phyloP scores from a whole-genome alignment of 2,797 vertebrate species.

The Anguilla megastoma region DNA sequence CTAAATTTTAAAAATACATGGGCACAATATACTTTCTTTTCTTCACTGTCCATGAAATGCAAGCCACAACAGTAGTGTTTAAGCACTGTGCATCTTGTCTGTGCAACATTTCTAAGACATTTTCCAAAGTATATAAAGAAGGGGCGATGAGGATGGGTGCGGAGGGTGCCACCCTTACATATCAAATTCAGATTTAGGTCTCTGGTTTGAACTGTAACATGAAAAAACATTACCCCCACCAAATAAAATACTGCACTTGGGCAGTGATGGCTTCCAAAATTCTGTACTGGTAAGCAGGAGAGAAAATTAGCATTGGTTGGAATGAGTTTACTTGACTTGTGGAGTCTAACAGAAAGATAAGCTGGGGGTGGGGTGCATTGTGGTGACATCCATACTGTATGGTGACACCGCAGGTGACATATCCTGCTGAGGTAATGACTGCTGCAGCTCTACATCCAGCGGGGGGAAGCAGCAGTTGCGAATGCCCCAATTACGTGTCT shows the following conservation, averaged over 20 bases:
- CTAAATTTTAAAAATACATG: not conserved
- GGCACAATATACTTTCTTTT: not conserved
- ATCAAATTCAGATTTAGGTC: not conserved
- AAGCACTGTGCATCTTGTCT: too few species aligned
- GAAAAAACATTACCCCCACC: not conserved
- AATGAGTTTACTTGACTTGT: not conserved
- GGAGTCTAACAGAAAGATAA: not conserved
- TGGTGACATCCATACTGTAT: not conserved
- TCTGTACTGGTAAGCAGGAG: not conserved
- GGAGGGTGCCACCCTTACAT: not conserved
- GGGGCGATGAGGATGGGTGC: not conserved
- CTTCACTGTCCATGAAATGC: not conserved
- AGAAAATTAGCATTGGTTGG: not conserved
- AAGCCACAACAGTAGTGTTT: not conserved
- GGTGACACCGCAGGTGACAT: not conserved
- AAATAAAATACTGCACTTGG: not conserved
- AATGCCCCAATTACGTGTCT: not conserved
- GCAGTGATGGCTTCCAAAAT: not conserved
- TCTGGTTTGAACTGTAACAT: not conserved
- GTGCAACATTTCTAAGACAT: too few species aligned
- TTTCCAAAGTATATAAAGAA: too few species aligned
- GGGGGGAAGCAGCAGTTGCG: not conserved
- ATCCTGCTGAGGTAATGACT: not conserved
- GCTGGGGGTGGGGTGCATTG: not conserved
- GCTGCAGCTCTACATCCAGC: not conserved